Conservation (phyloP, 2,797 vertebrate species). For the Alcedo atthis region DNA sequence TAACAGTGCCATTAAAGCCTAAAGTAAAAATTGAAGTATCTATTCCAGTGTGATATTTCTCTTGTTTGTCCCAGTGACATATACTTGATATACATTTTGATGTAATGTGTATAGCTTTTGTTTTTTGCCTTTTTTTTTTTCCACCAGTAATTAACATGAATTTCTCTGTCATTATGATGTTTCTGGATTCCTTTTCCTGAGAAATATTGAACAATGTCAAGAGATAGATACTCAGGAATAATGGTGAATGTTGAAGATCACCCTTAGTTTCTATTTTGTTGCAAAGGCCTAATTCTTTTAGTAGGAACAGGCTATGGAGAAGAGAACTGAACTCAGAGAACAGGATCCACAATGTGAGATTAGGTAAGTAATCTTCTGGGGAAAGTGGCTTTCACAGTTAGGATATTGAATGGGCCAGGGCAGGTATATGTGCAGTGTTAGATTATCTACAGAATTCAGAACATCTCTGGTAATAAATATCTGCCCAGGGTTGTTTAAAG, state of each 20-base stretch:
- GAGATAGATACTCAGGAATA: background rate
- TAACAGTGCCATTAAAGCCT: background rate
- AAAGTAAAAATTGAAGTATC: background rate
- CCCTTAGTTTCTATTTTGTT: background rate
- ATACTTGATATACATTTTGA: background rate
- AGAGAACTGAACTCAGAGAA: background rate
- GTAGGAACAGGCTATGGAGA: background rate
- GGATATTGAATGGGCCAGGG: background rate
- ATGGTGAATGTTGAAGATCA: background rate
- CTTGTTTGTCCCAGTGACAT: background rate
- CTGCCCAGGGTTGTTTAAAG: background rate
- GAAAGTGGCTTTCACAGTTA: background rate
- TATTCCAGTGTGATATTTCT: background rate
- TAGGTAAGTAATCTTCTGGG: background rate
- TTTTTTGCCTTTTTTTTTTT: background rate
- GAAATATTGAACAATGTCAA: background rate
- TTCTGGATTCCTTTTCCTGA: background rate
- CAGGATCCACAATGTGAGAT: background rate
- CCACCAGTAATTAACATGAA: background rate
- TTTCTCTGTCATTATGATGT: background rate
- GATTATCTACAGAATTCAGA: background rate
- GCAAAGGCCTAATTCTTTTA: background rate
- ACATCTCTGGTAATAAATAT: background rate
- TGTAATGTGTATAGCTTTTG: background rate
- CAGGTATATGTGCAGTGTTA: background rate